These are phyloP conservation scores for Hylia prasina DNA, from an alignment of 2,113 vertebrate species.

Conservation along the genomic window DNA sequence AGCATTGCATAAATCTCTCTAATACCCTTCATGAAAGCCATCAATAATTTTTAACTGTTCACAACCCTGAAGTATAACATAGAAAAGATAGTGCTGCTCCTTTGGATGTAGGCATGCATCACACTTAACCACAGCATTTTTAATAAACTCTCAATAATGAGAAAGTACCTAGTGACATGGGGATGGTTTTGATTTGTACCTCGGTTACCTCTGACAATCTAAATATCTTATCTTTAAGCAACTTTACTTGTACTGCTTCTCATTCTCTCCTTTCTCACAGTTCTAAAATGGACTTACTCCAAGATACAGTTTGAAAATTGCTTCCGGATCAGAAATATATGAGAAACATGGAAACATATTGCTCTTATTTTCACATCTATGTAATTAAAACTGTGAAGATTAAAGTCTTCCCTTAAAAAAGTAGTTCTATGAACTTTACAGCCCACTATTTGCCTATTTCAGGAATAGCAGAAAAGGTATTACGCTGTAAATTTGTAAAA, in stretches of 20 bases:
- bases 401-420: background rate
- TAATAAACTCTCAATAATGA: background rate
- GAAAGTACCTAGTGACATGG: background rate
- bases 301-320: background rate
- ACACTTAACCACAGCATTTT: background rate
- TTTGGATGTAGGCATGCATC: background rate
- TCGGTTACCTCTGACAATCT: background rate
- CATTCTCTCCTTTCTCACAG: background rate
- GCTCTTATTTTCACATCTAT: background rate
- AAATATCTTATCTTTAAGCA: background rate
- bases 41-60: background rate
- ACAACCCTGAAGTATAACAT: background rate
- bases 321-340: background rate
- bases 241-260: background rate
- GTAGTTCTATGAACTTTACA: background rate
- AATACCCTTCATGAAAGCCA: constrained; percentile 9
- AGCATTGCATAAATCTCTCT: constrained; percentile 46
- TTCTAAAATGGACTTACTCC: background rate
- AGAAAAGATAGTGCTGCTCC: background rate
- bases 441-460: background rate
- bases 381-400: background rate
- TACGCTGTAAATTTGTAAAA: background rate
- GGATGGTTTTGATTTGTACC: background rate
- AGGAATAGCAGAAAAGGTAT: background rate
- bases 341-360: background rate